Evolutionary conservation across 2,888 invertebrate genomes (phyloP).

Genomic region (Mystacides longicornis): DNA sequence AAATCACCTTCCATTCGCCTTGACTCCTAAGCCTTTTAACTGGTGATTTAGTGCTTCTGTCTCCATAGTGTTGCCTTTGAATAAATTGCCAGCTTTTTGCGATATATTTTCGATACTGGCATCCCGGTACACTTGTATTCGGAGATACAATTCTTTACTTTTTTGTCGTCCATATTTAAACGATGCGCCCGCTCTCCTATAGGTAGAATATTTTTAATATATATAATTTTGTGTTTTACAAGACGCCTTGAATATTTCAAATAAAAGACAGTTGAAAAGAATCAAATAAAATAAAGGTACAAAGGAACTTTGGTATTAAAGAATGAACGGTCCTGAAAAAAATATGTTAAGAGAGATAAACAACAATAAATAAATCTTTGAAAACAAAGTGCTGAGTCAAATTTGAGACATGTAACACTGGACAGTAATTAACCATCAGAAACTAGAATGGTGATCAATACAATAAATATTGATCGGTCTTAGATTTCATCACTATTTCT

Average conservation of each 20-base stretch:
- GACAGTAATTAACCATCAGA: too few relatives aligned
- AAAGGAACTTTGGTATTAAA: too few relatives aligned
- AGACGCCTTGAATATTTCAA: not conserved
- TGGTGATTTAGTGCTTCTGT: slow-evolving; percentile 20
- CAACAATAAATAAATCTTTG: too few relatives aligned
- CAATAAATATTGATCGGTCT: too few relatives aligned
- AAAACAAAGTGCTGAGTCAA: too few relatives aligned
- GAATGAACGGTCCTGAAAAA: too few relatives aligned
- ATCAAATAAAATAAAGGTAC: too few relatives aligned
- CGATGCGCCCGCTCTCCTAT: not conserved
- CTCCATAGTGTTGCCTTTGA: slow-evolving; percentile 22
- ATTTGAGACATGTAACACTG: too few relatives aligned
- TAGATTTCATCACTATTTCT: too few relatives aligned
- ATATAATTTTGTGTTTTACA: not conserved
- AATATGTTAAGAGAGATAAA: too few relatives aligned
- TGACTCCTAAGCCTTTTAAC: slow-evolving; percentile 22
- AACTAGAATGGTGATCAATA: too few relatives aligned
- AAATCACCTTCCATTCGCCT: slow-evolving; percentile 15
- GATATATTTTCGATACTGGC: slow-evolving; percentile 22
- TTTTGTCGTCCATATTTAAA: not conserved
- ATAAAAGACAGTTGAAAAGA: not conserved
- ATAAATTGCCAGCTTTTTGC: slow-evolving; percentile 26
- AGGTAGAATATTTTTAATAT: not conserved
- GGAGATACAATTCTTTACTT: slow-evolving; percentile 5
- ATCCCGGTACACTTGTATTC: slow-evolving; percentile 23